Evolutionary conservation across 2,113 vertebrate genomes (phyloP).

Genomic region (Machaerirhynchus nigripectus): DNA sequence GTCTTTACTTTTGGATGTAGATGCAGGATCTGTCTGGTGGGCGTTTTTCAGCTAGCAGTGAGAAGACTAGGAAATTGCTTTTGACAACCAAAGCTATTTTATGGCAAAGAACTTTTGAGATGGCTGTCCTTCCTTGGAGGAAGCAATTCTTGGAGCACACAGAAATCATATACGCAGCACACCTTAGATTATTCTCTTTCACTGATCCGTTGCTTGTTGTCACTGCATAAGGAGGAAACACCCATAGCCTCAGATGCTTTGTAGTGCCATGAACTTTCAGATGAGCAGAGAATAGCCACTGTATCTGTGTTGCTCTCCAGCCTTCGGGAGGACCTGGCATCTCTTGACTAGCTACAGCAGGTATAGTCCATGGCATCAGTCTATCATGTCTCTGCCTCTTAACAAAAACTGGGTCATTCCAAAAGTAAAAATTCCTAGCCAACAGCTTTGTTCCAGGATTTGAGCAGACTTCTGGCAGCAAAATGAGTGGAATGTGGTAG

Average conservation of each 20-base stretch:
- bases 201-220: neutral
- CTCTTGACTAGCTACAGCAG: too few species aligned
- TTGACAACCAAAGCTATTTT: neutral
- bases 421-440: neutral
- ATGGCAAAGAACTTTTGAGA: neutral
- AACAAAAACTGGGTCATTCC: neutral
- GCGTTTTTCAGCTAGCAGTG: neutral
- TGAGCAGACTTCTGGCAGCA: neutral
- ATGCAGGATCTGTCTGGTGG: neutral
- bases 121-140: neutral
- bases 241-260: neutral
- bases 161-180: neutral
- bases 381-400: neutral
- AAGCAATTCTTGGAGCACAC: neutral
- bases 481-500: neutral
- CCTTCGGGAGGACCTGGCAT: neutral
- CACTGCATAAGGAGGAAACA: neutral
- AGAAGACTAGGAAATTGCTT: neutral
- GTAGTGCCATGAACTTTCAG: neutral
- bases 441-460: neutral
- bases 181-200: neutral
- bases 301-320: neutral
- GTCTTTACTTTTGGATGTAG: neutral
- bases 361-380: neutral
- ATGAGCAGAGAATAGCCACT: neutral